Conservation (phyloP, 2,888 invertebrate species). For the Machimus rusticus region DNA sequence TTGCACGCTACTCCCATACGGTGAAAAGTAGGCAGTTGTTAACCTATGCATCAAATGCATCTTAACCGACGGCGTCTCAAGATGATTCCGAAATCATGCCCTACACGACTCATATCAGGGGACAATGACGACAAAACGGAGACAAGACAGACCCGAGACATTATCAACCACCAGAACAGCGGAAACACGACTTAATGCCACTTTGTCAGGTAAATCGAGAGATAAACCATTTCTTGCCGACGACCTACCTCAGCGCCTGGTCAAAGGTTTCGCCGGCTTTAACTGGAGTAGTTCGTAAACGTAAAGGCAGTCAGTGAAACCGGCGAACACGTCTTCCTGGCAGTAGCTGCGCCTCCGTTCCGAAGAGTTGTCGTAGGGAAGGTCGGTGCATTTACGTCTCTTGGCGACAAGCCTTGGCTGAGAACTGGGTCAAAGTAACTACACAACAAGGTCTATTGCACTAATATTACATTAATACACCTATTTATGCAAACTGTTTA, state of each 20-base stretch:
- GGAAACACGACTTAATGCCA: slow-evolving; percentile 52
- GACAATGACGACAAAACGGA: slow-evolving; percentile 33
- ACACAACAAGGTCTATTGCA: background rate
- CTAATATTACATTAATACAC: too few species aligned
- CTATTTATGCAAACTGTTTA: too few species aligned
- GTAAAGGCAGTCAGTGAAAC: background rate
- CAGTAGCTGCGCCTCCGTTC: background rate
- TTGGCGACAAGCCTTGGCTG: background rate
- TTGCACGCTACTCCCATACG: background rate
- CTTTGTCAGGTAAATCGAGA: slow-evolving; percentile 52
- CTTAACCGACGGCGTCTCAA: slow-evolving; percentile 23
- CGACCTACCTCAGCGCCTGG: slow-evolving; percentile 50
- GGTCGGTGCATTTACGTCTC: background rate
- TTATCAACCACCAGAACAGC: slow-evolving; percentile 51
- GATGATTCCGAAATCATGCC: slow-evolving; percentile 28
- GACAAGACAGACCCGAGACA: slow-evolving; percentile 47
- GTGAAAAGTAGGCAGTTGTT: slow-evolving; percentile 22
- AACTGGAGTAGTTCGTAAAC: background rate
- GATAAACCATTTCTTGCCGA: slow-evolving; percentile 45
- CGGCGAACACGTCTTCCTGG: background rate
- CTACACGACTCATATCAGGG: slow-evolving; percentile 42
- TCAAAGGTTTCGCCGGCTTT: slow-evolving; percentile 35
- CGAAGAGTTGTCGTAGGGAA: background rate
- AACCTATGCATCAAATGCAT: slow-evolving; percentile 33
- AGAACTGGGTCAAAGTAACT: slow-evolving; percentile 13